These are phyloP conservation scores for Muscicapa striata DNA, from an alignment of 2,797 vertebrate genomes.

Conservation along the genomic window DNA sequence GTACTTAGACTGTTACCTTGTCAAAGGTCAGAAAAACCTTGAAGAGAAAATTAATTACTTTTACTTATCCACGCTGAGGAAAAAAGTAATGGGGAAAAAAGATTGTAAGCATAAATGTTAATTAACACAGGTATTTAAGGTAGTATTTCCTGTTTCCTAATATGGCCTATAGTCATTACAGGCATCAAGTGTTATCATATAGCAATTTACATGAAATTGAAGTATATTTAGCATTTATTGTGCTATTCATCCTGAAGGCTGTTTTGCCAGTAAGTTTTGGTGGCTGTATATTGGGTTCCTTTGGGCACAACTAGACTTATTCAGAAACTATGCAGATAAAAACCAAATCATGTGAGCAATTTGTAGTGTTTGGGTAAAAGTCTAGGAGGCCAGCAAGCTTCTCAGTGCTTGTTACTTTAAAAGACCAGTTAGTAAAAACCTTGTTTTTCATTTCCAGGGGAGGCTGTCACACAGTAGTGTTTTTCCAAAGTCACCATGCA, in stretches of 20 bases:
- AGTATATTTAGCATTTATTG: not conserved
- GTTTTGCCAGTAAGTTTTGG: not conserved
- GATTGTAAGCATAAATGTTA: not conserved
- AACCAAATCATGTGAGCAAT: not conserved
- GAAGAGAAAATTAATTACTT: not conserved
- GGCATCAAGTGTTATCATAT: not conserved
- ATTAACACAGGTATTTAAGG: not conserved
- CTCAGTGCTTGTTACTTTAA: conserved; percentile 17
- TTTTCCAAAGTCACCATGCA: not conserved
- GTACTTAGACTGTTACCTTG: not conserved
- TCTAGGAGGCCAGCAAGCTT: conserved; percentile 5
- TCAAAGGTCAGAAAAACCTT: not conserved
- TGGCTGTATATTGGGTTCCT: not conserved
- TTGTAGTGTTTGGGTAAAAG: conserved; percentile 18
- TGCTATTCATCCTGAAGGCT: not conserved
- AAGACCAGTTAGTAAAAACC: conserved; percentile 27
- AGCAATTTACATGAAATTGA: not conserved
- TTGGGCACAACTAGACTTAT: not conserved
- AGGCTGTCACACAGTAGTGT: not conserved
- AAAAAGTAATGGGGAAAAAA: not conserved
- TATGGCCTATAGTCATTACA: not conserved
- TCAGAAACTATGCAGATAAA: not conserved
- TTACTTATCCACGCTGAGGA: not conserved
- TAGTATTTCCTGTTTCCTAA: not conserved
- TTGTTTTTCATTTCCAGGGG: not conserved